A percentile compares a stretch with the other conserved stretches of the same genome.
phyloP scores from a whole-genome alignment of 2,888 invertebrate genomes.

The Pseudanteris insignis region DNA sequence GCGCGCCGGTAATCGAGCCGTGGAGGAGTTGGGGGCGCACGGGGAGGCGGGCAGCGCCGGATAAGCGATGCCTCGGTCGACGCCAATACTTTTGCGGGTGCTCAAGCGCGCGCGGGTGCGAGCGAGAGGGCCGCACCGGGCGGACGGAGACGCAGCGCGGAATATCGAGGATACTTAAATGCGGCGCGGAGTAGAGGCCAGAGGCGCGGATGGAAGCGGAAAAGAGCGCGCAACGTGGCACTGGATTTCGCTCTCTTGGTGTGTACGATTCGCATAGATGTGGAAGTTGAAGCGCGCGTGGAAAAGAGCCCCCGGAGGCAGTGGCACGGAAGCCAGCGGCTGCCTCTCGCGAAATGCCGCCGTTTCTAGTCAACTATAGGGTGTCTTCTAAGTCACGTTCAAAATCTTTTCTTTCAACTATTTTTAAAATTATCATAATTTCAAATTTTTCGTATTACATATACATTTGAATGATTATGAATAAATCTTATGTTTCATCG shows the following conservation, averaged over 20 bases:
- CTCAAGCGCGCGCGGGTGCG: slow-evolving; percentile 1
- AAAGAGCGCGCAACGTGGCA: slow-evolving; percentile 45
- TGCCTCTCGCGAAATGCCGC: slow-evolving; percentile 47
- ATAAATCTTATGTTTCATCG: too few relatives aligned
- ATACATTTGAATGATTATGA: too few relatives aligned
- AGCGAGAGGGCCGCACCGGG: slow-evolving; percentile 4
- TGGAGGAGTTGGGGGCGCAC: background rate
- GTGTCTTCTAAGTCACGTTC: too few relatives aligned
- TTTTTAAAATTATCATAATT: too few relatives aligned
- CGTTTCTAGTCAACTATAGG: slow-evolving; percentile 43
- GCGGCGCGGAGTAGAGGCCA: slow-evolving; percentile 52
- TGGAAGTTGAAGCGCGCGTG: slow-evolving; percentile 45
- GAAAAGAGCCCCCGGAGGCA: slow-evolving; percentile 50
- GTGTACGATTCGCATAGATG: slow-evolving; percentile 28
- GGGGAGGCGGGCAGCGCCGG: slow-evolving; percentile 19
- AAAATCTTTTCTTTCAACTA: too few relatives aligned
- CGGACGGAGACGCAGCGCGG: slow-evolving; percentile 25
- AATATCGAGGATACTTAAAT: slow-evolving; percentile 54
- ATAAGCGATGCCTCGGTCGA: slow-evolving; percentile 27
- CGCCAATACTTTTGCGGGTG: slow-evolving; percentile 44
- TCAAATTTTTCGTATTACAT: too few relatives aligned
- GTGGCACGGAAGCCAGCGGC: slow-evolving; percentile 53
- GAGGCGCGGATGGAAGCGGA: slow-evolving; percentile 48
- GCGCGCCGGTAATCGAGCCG: slow-evolving; percentile 31
- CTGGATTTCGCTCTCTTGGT: slow-evolving; percentile 35